Evolutionary conservation across 2,888 invertebrate species (phyloP), one percentile per base, ranked within the genome.

Genomic region (Drosophila testacea): DNA sequence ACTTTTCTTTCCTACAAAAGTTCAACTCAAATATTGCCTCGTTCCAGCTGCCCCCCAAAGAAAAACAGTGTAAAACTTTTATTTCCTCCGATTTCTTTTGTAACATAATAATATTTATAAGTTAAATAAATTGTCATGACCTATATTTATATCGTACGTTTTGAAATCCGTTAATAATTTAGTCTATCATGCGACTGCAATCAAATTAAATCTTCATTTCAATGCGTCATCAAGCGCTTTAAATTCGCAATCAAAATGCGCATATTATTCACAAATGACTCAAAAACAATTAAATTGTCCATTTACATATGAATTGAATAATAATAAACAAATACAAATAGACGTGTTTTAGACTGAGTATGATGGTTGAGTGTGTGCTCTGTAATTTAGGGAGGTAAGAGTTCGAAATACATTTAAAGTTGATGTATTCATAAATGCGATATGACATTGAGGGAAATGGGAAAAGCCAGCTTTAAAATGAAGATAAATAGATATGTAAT

Each of bases 261-360:
- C 64, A 77, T 62, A 55, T 55, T 64, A 55, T 61, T 64, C 54
- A 39, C 62, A 77, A 69, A 73, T 77, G 55, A 36, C 69, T 46
- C 55, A 51, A 62, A 65, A 76, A 73, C 73, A 73, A 77, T 76
- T 73, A 65, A 52, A 65, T 68, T 68, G 64, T 30, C 38, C 44
- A 72, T 77, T 76, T 72, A 51, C 77, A 76, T 77, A 68, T 59
- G 77, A 68, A 68, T 77, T 72, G 67, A 67, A 77, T 57, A 52
- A 64, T 61, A 44, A 46, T 57, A 57, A 62, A 65, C 48, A 61
- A 55, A 39, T 22, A 36, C 11, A 56, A 51, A 60, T 13, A 10
- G 6, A 38, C 11, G 27, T 38, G 22, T 38, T 7, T 51, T 22
- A 11, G 55, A 11, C 22, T 34, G 34, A 2, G 22, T 27, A 6